Conservation (phyloP, 2,113 vertebrate species). For the Chionis minor region DNA sequence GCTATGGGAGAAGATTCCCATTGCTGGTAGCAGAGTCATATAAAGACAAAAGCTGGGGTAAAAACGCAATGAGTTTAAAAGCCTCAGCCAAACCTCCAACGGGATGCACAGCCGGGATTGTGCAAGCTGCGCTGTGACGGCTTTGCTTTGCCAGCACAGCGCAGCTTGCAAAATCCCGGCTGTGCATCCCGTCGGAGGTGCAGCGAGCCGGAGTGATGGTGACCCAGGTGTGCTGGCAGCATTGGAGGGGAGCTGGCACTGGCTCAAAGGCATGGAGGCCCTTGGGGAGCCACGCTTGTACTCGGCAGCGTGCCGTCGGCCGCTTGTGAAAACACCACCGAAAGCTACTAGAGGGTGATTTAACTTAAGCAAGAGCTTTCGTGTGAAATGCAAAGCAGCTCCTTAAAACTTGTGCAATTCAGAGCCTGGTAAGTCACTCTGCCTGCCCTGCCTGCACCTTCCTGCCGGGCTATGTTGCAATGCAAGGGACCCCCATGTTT, state of each 20-base stretch:
- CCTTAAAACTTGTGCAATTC: background rate
- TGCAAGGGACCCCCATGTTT: background rate
- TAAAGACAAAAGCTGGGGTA: background rate
- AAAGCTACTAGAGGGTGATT: background rate
- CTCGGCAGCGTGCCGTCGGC: background rate
- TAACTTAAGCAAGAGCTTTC: background rate
- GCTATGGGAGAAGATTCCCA: background rate
- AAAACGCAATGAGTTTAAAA: background rate
- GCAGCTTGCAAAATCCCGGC: too few relatives aligned
- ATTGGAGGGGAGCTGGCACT: background rate
- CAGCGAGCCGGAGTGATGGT: background rate
- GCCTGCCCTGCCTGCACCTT: background rate
- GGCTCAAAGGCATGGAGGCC: background rate
- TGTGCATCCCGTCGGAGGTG: too few relatives aligned
- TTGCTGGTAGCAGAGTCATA: background rate
- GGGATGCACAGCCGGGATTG: background rate
- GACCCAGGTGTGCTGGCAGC: constrained; percentile 12
- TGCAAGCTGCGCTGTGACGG: too few relatives aligned
- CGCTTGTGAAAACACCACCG: background rate
- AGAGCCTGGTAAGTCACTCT: background rate
- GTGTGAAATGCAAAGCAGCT: background rate
- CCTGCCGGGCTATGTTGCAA: background rate
- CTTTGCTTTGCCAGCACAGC: too few relatives aligned
- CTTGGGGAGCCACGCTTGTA: background rate
- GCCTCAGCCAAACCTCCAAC: background rate